phyloP scores from a whole-genome alignment of 2,888 invertebrate species.

The Xylocampa areola region DNA sequence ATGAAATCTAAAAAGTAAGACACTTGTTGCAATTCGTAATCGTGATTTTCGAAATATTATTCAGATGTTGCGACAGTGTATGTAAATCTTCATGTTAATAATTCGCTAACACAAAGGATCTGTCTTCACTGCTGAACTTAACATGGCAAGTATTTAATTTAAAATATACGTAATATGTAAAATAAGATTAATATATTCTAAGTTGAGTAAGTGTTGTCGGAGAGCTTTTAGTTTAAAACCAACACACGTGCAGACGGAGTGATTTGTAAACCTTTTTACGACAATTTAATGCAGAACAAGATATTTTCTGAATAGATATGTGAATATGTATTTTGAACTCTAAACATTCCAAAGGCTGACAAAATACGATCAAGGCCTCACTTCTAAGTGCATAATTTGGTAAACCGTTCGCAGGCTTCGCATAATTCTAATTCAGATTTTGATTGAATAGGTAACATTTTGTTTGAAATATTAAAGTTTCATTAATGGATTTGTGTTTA shows the following conservation, averaged over 20 bases:
- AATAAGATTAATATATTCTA: slow-evolving; percentile 46
- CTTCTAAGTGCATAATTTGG: slow-evolving; percentile 21
- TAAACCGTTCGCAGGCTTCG: slow-evolving; percentile 15
- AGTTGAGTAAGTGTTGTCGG: slow-evolving; percentile 38
- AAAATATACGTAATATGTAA: slow-evolving; percentile 40
- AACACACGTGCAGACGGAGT: slow-evolving; percentile 35
- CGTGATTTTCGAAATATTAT: slow-evolving; percentile 54
- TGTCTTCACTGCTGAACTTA: slow-evolving; percentile 10
- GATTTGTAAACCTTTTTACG: slow-evolving; percentile 55
- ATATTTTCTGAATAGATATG: slow-evolving; percentile 36
- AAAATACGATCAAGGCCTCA: slow-evolving; percentile 54
- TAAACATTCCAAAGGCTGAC: slow-evolving; percentile 43
- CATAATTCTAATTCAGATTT: slow-evolving; percentile 4
- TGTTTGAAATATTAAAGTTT: background rate
- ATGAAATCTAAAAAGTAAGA: slow-evolving; percentile 52
- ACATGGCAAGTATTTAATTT: slow-evolving; percentile 16
- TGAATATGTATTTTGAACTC: slow-evolving; percentile 36
- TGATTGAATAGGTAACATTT: slow-evolving; percentile 11
- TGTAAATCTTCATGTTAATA: slow-evolving; percentile 42
- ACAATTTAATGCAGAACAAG: slow-evolving; percentile 48
- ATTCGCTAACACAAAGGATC: slow-evolving; percentile 26
- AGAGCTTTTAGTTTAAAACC: slow-evolving; percentile 31
- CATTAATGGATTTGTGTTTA: too few relatives aligned
- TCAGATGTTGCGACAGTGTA: slow-evolving; percentile 45
- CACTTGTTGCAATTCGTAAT: slow-evolving; percentile 43